Percentiles rank a stretch among this genome's conserved stretches.
These are phyloP conservation scores for Acanthosepion pharaonis DNA, from an alignment of 2,888 invertebrate species.

Conservation along the genomic window DNA sequence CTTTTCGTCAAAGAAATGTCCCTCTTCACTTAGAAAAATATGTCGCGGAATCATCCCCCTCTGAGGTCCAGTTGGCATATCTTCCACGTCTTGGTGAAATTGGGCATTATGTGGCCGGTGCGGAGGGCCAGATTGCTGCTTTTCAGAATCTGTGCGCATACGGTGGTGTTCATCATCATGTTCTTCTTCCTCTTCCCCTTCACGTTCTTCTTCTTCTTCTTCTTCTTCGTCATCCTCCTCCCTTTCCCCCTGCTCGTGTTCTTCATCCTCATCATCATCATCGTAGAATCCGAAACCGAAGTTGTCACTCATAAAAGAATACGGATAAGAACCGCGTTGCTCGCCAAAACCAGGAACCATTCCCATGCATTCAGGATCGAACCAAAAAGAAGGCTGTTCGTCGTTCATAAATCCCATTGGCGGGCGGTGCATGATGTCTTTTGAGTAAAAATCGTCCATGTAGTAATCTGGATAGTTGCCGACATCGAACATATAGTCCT, in stretches of 20 bases:
- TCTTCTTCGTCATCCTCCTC: not conserved
- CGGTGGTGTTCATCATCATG: not conserved
- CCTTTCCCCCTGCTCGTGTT: not conserved
- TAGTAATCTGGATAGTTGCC: not conserved
- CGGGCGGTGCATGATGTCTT: not conserved
- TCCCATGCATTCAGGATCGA: not conserved
- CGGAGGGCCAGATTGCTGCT: not conserved
- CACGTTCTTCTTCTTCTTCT: too few relatives aligned
- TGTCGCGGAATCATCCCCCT: not conserved
- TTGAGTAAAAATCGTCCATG: not conserved
- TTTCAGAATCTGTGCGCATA: not conserved
- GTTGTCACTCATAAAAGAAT: not conserved
- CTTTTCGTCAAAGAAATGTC: not conserved
- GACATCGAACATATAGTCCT: not conserved
- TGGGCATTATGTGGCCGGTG: not conserved
- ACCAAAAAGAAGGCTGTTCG: not conserved
- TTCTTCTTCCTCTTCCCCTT: not conserved
- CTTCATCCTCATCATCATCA: not conserved
- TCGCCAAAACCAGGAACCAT: not conserved
- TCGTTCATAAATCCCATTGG: not conserved
- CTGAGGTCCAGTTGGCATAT: not conserved
- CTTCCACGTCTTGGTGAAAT: not conserved
- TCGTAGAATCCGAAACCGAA: not conserved
- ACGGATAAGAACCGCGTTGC: not conserved
- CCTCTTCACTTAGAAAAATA: not conserved